These are phyloP conservation scores for Eudemis profundana DNA, from an alignment of 2,888 invertebrate species.

Conservation along the genomic window DNA sequence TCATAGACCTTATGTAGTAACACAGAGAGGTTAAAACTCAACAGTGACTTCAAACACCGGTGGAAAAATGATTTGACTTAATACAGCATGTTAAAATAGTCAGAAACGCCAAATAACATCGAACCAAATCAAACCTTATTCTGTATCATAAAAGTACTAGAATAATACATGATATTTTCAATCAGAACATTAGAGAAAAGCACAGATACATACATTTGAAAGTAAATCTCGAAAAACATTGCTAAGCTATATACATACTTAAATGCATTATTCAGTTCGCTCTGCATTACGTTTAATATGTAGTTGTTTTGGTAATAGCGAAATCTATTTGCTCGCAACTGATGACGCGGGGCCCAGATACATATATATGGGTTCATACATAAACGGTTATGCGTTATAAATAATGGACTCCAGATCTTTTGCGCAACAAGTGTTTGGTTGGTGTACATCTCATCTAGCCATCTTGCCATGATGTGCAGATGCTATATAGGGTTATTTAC, in stretches of 20 bases:
- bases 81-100: not conserved
- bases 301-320: constrained; percentile 18
- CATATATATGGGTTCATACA: constrained; percentile 30
- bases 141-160: not conserved
- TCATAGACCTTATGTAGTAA: not conserved
- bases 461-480: too few species aligned
- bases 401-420: not conserved
- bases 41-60: too few species aligned
- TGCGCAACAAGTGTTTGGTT: not conserved
- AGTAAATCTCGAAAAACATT: constrained; percentile 29
- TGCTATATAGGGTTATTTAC: too few species aligned
- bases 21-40: not conserved
- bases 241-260: constrained; percentile 19
- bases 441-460: too few species aligned
- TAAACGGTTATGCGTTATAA: not conserved
- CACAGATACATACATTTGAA: constrained; percentile 23
- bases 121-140: not conserved
- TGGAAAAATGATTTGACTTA: not conserved
- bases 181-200: not conserved
- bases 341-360: constrained; percentile 33
- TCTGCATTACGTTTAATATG: constrained; percentile 34
- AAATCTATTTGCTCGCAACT: constrained; percentile 2
- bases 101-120: not conserved
- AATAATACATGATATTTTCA: not conserved
- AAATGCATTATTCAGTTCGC: constrained; percentile 37